Conservation (phyloP, 1,140 invertebrate species). For the Heliconius hewitsoni region DNA sequence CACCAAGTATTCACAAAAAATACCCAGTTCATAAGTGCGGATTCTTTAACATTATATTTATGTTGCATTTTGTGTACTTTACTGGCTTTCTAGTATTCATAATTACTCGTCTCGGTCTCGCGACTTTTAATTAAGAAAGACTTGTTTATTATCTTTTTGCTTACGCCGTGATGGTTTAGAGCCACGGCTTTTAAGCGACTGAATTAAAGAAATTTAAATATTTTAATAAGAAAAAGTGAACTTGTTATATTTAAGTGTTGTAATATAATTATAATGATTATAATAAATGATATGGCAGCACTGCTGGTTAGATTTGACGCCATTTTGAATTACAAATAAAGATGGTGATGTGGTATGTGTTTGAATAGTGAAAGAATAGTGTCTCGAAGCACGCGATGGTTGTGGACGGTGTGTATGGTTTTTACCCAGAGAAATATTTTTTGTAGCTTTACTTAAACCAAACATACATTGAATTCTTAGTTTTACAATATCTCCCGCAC, state of each 20-base stretch:
- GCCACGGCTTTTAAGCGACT: slow-evolving; percentile 26
- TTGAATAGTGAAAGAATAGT: not conserved
- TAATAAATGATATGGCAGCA: not conserved
- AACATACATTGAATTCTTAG: not conserved
- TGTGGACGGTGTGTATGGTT: not conserved
- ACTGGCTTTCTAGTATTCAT: slow-evolving; percentile 12
- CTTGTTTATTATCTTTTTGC: slow-evolving; percentile 59
- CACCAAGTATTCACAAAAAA: not conserved
- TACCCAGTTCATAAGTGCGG: not conserved
- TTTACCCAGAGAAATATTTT: not conserved
- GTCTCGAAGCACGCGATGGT: not conserved
- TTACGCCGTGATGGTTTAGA: slow-evolving; percentile 34
- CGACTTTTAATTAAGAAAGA: slow-evolving; percentile 55
- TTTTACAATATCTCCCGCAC: too few relatives aligned
- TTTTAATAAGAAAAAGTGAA: slow-evolving; percentile 18
- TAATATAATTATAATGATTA: slow-evolving; percentile 10
- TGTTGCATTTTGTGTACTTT: slow-evolving; percentile 9
- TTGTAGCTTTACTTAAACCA: not conserved
- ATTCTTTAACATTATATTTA: slow-evolving; percentile 13
- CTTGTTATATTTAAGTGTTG: slow-evolving; percentile 19
- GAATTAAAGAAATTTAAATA: slow-evolving; percentile 54
- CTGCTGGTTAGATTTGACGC: not conserved
- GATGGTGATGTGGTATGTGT: not conserved
- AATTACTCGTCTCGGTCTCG: slow-evolving; percentile 31
- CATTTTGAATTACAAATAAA: not conserved